phyloP scores from a whole-genome alignment of 1,140 invertebrate species.

The Drosophila littoralis region DNA sequence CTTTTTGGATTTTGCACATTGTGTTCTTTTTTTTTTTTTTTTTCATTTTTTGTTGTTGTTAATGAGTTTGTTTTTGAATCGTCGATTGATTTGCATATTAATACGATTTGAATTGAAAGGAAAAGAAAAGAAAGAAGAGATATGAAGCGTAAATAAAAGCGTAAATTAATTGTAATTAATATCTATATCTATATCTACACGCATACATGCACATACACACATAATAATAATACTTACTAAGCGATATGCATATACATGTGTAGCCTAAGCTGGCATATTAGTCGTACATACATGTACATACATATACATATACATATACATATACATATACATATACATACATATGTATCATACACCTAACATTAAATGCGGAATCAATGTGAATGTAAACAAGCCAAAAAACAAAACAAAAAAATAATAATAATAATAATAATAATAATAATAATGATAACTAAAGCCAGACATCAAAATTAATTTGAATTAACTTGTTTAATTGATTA shows the following conservation, averaged over 20 bases:
- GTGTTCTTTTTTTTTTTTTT: constrained; percentile 11
- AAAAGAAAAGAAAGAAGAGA: not conserved
- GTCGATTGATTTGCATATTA: constrained; percentile 58
- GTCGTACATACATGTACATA: constrained; percentile 12
- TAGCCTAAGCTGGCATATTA: constrained; percentile 29
- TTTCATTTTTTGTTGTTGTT: constrained; percentile 25
- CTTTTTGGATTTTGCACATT: not conserved
- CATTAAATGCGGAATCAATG: constrained; percentile 58
- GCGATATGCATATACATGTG: constrained; percentile 1
- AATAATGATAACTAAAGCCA: constrained; percentile 16
- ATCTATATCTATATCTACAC: constrained; percentile 18
- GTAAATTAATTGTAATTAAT: constrained; percentile 62
- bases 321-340: not conserved
- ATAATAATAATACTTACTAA: not conserved
- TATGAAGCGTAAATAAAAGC: constrained; percentile 39
- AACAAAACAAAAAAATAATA: constrained; percentile 53
- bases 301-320: constrained; percentile 10
- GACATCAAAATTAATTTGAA: constrained; percentile 14
- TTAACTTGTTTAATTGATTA: constrained; percentile 27
- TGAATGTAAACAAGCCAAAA: constrained; percentile 81
- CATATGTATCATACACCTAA: constrained; percentile 38
- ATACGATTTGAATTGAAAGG: constrained; percentile 41
- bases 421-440: not conserved
- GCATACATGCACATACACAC: constrained; percentile 1
- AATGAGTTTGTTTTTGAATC: constrained; percentile 45